A percentile compares a stretch with the other conserved stretches of the same genome.
Evolutionary conservation across 2,888 invertebrate species (phyloP).

Genomic region (Lasioglossum leucozonium): DNA sequence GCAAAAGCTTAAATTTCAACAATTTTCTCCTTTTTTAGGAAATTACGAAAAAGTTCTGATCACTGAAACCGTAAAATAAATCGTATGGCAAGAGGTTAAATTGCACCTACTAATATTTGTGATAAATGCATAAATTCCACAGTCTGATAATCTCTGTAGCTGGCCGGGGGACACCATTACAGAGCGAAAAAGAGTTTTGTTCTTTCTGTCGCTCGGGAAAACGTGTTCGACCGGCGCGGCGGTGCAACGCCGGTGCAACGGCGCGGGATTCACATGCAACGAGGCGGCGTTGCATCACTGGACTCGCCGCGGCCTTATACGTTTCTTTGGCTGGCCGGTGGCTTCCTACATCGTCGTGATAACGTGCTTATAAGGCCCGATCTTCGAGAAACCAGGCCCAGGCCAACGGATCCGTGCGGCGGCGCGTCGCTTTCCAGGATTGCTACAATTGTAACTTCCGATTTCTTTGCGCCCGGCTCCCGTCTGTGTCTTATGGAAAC

Average conservation of each 20-base stretch:
- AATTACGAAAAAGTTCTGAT: no score
- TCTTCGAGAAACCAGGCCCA: slow-evolving; percentile 65
- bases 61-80: no score
- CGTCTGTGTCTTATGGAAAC: slow-evolving; percentile 32
- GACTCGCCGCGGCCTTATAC: slow-evolving; percentile 73
- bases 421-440: slow-evolving; percentile 47
- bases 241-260: slow-evolving; percentile 32
- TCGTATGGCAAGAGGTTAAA: no score
- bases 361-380: slow-evolving; percentile 78
- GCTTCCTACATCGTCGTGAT: slow-evolving; percentile 79
- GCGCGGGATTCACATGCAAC: slow-evolving; percentile 70
- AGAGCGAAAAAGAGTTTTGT: slow-evolving; percentile 49
- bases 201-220: slow-evolving; percentile 54
- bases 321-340: slow-evolving; percentile 72
- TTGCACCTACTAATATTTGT: not conserved
- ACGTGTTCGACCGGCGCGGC: slow-evolving; percentile 47
- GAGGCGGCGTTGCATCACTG: slow-evolving; percentile 70
- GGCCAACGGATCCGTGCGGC: slow-evolving; percentile 26
- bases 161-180: slow-evolving; percentile 21
- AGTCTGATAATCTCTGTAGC: slow-evolving; percentile 18
- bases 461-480: slow-evolving; percentile 38
- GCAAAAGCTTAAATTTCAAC: no score
- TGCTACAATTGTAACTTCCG: slow-evolving; percentile 62
- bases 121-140: not conserved
- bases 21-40: no score